These are phyloP conservation scores for Pao palembangensis DNA, from an alignment of 2,113 vertebrate species.

Conservation along the genomic window DNA sequence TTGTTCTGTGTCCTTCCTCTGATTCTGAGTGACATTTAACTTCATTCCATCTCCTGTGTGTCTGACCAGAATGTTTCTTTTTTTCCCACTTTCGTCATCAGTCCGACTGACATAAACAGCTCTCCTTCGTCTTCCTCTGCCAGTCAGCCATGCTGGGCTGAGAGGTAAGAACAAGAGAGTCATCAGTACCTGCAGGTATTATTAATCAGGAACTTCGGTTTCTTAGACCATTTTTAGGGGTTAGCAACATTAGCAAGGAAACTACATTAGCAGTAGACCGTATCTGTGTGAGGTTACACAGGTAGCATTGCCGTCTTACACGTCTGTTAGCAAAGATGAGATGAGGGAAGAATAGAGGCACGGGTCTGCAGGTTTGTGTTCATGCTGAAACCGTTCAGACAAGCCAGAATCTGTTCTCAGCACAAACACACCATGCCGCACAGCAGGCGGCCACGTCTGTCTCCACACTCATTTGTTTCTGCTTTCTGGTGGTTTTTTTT, in stretches of 20 bases:
- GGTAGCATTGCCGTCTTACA: too few species aligned
- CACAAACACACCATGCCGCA: neutral
- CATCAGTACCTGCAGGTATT: neutral
- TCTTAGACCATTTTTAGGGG: too few species aligned
- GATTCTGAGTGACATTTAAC: conserved; percentile 38
- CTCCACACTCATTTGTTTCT: neutral
- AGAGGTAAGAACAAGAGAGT: conserved; percentile 68
- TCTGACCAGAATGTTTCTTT: conserved; percentile 36
- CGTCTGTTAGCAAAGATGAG: too few species aligned
- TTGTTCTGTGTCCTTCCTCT: conserved; percentile 7
- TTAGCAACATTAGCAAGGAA: too few species aligned
- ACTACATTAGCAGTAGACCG: too few species aligned
- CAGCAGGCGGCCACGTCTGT: neutral
- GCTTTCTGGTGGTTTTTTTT: too few species aligned
- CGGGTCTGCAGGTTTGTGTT: too few species aligned
- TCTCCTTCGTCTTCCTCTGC: conserved; percentile 70
- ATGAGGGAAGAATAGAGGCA: too few species aligned
- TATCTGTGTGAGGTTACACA: too few species aligned
- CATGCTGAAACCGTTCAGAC: too few species aligned
- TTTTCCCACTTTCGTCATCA: conserved; percentile 59
- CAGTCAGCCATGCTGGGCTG: conserved; percentile 71
- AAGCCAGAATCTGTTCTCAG: neutral
- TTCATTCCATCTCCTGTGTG: conserved; percentile 27
- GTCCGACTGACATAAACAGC: conserved; percentile 70
- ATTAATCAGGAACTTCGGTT: too few species aligned